These are phyloP conservation scores for Agrochola lychnidis DNA, from an alignment of 2,888 invertebrate species.

Conservation along the genomic window DNA sequence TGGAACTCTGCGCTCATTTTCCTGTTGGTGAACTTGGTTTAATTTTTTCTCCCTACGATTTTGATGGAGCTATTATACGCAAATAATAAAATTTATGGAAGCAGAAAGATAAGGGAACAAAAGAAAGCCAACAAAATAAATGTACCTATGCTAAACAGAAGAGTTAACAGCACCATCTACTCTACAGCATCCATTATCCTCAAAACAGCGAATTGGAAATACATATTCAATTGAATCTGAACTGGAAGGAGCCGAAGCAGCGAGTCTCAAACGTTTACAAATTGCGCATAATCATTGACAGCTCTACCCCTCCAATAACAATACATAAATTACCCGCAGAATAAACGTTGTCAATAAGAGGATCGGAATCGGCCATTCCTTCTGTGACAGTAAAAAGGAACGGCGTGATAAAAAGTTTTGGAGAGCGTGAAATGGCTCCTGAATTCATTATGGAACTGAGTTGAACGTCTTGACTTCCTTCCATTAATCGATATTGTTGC, in stretches of 20 bases:
- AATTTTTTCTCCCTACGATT: neutral
- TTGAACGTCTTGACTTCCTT: conserved; percentile 60
- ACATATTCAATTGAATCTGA: conserved; percentile 56
- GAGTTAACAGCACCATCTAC: conserved; percentile 8
- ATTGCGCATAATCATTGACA: conserved; percentile 57
- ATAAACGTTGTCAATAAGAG: conserved; percentile 62
- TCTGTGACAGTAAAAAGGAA: conserved; percentile 62
- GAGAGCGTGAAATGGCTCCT: conserved; percentile 64
- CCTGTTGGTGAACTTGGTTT: neutral
- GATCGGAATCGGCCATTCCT: conserved; percentile 54
- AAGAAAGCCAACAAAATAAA: neutral
- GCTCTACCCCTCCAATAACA: conserved; percentile 46
- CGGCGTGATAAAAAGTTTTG: conserved; percentile 65
- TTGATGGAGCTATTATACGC: neutral
- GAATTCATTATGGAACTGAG: conserved; percentile 63
- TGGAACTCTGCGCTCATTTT: neutral
- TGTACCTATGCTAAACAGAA: conserved; percentile 9
- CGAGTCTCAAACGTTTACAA: conserved; percentile 53
- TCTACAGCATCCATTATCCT: conserved; percentile 52
- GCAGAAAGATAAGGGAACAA: neutral
- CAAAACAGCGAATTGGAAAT: conserved; percentile 50
- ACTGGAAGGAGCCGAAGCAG: conserved; percentile 27
- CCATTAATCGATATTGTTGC: conserved; percentile 56
- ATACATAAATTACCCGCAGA: conserved; percentile 63
- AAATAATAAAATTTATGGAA: neutral